phyloP scores from a whole-genome alignment of 2,888 invertebrate species.

The Phlogophora meticulosa region DNA sequence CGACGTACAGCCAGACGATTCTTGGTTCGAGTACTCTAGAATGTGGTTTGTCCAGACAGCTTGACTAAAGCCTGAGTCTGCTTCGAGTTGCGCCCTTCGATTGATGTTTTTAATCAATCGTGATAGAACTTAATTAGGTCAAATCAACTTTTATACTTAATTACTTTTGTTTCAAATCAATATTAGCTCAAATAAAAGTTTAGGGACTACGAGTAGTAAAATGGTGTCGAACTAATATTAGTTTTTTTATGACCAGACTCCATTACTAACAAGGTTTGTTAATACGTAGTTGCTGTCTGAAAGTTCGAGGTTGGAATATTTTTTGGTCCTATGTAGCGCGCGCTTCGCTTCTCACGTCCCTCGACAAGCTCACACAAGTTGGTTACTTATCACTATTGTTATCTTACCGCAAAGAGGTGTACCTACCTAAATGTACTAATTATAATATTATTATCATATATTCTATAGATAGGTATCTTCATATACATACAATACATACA shows the following conservation, averaged over 20 bases:
- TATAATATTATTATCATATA: conserved; percentile 12
- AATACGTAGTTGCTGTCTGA: conserved; percentile 6
- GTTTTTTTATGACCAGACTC: conserved; percentile 20
- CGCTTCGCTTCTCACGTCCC: conserved; percentile 9
- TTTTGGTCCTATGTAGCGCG: conserved; percentile 11
- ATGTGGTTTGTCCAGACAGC: conserved; percentile 1
- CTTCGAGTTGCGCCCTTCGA: not conserved
- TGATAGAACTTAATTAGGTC: conserved; percentile 1
- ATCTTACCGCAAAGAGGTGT: conserved; percentile 13
- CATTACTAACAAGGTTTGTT: not conserved
- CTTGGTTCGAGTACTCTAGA: no score
- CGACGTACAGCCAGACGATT: no score
- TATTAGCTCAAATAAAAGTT: not conserved
- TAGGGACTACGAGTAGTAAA: not conserved
- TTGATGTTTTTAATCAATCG: conserved; percentile 3
- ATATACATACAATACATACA: no score
- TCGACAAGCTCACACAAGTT: conserved; percentile 34
- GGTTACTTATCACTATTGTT: conserved; percentile 26
- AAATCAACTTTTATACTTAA: conserved; percentile 1
- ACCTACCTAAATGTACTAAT: conserved; percentile 7
- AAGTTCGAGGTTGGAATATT: conserved; percentile 15
- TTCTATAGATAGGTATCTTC: not conserved
- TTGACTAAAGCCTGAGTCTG: not conserved
- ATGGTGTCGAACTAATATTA: conserved; percentile 1
- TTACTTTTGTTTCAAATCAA: conserved; percentile 8